A percentile compares a stretch with the other conserved stretches of the same genome.
Evolutionary conservation across 2,113 vertebrate genomes (phyloP).

Genomic region (Perccottus glenii): DNA sequence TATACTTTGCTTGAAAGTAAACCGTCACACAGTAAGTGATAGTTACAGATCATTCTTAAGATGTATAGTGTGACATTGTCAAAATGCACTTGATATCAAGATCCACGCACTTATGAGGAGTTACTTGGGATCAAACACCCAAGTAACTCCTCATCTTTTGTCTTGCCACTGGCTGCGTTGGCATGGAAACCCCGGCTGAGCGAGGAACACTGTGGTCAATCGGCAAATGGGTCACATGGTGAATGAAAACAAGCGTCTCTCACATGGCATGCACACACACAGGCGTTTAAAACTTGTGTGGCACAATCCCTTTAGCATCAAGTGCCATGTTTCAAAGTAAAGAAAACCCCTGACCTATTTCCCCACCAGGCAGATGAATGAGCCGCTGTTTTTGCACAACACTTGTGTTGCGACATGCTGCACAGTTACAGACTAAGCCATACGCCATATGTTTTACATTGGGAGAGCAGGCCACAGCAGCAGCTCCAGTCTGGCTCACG

Average conservation of each 20-base stretch:
- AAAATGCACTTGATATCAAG: no score
- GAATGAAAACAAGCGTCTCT: conserved; percentile 52
- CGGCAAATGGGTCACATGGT: conserved; percentile 79
- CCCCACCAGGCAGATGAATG: conserved; percentile 26
- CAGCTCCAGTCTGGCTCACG: conserved; percentile 14
- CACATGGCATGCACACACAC: conserved; percentile 6
- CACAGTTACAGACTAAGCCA: background rate
- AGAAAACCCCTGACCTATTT: conserved; percentile 66
- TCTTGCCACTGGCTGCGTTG: conserved; percentile 80
- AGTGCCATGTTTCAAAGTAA: conserved; percentile 58
- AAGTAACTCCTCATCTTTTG: conserved; percentile 74
- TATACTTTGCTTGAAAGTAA: background rate
- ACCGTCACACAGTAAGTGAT: no score
- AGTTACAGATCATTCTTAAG: no score
- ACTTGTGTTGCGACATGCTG: conserved; percentile 50
- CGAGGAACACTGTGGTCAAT: conserved; percentile 78
- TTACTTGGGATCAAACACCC: conserved; percentile 43
- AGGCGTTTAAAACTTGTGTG: conserved; percentile 29
- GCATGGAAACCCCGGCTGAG: conserved; percentile 81
- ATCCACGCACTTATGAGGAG: background rate
- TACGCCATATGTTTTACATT: background rate
- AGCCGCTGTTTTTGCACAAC: conserved; percentile 54
- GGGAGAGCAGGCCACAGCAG: conserved; percentile 7
- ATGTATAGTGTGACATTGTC: no score
- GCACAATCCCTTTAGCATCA: conserved; percentile 40